Evolutionary conservation across 64 coral and sea anemone genomes (phyloP), one percentile per base, ranked within the genome.

Genomic region (Stylophora pistillata): DNA sequence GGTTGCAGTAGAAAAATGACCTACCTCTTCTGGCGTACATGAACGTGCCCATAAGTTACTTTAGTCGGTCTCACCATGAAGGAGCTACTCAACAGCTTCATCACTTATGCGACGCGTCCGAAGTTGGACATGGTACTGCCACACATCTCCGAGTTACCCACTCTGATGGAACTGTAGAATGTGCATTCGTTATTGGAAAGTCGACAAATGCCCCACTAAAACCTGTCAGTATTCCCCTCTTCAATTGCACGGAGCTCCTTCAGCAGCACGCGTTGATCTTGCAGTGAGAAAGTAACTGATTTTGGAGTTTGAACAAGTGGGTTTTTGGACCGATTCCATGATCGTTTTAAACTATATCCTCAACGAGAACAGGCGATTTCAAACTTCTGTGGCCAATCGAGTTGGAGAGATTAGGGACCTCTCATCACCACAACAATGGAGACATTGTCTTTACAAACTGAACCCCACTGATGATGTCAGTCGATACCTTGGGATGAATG

Each of bases 281-380:
- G 26, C 37, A 10, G 15, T 83, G 16, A 56, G 37, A 60, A 12
- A 7, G 2, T 56, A 83, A 27, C 37, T 86, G 32, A 34, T 54
- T 5, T 9, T 86, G 1, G 6, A 5, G 13, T 14, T 75, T 28
- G 21, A 27, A 4, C 57, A 41, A n/a, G 32, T 33, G 1, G 16
- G 29, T 9, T 87, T 87, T 54, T 89, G 87, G 87, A 78, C 87
- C 13, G 87, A 89, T 29, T 78, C 73, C 2, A 77, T 59, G 56
- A 77, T 78, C 31, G 32, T 32, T 7, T 15, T 89, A 15, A 60
- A 78, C 27, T 89, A 76, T 63, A 78, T 89, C 28, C 66, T 20
- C 9, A 89, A 78, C 47, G 87, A 89, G 27, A 78, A 20, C 56
- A 55, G 72, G 20, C 27, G 74, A 13, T 89, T n/a, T n/a, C n/a